Base-by-base conservation (phyloP, 2,113 vertebrate genomes). In the Tamias sibiricus region DNA sequence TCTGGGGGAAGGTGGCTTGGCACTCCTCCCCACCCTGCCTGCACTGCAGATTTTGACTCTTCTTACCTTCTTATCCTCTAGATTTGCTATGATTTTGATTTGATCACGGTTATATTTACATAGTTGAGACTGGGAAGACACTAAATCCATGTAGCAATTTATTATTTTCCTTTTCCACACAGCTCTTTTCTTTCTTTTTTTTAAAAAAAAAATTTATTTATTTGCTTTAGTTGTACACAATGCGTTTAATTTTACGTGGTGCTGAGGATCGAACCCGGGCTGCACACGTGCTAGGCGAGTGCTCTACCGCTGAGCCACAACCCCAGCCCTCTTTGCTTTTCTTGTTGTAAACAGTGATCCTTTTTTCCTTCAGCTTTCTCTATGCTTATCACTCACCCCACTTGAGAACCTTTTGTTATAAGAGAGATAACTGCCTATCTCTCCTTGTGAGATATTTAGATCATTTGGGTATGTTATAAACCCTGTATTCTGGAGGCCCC, bases 161-260 rank as follows among this genome's bases (percentile, higher is more conserved):
- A 24, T 24, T 20, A 0, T 24, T 84, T 42, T 22, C 47, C 16
- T 84, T 14, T 86, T 52, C 47, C 37, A 2, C 3, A 11, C 1
- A 16, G 52, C 28, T 47, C 22, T 96, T 37, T 93, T 37, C 68
- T 80, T 91, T 91, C n/a, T n/a, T n/a, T n/a, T n/a, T n/a, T n/a
- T n/a, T n/a, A n/a, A n/a, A n/a, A n/a, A n/a, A n/a, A n/a, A n/a
- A n/a, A n/a, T n/a, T n/a, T n/a, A n/a, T n/a, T n/a, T n/a, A n/a
- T n/a, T n/a, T n/a, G n/a, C n/a, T n/a, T n/a, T n/a, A n/a, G n/a
- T n/a, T n/a, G n/a, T n/a, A n/a, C n/a, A n/a, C n/a, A n/a, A n/a
- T n/a, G n/a, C n/a, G n/a, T n/a, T n/a, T n/a, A n/a, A n/a, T n/a
- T n/a, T n/a, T n/a, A n/a, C n/a, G n/a, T n/a, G n/a, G n/a, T n/a